Base-by-base conservation (phyloP, 2,888 invertebrate genomes). In the Drosophila aldrichi region DNA sequence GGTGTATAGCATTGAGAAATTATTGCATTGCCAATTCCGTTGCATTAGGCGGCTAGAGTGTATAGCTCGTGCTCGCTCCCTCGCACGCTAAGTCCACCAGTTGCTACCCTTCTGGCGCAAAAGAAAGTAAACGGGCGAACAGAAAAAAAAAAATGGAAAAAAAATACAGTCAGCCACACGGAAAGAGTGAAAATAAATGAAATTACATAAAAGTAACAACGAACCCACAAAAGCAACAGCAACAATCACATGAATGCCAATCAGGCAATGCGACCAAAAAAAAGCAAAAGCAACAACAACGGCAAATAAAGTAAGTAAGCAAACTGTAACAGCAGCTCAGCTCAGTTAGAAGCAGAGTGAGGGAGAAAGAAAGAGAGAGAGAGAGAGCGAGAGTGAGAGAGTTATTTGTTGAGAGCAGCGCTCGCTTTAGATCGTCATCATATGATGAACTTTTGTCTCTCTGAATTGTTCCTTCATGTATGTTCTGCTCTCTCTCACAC, bases 141-240 rank as follows among this genome's bases (percentile, higher is more conserved):
- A 58, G 12, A 48, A 18, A 46, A 25, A 41, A 41, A 25, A 8
- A 46, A 16, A 16, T n/a, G 3, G 20, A n/a, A 36, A 40, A 29
- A 54, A 52, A 46, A 55, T 29, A 32, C 34, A 60, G 55, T 51
- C 60, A 63, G 48, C 44, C 54, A 74, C 43, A 51, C 68, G 63
- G 67, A 71, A 79, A 81, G 76, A 79, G 75, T 72, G 69, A 85
- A 82, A 80, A 79, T 73, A 84, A 84, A 84, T 74, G 74, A 79
- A 89, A 83, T 90, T 90, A 90, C 81, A 90, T 90, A 90, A 90
- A 90, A 88, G 80, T 84, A 88, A 90, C 90, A 90, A 89, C 90
- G 90, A 90, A 90, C 90, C 81, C 74, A 54, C 65, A 63, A 66
- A 56, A 58, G 54, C 68, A 57, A 60, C 61, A 73, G 51, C 67